Evolutionary conservation across 2,797 vertebrate species (phyloP).

Genomic region (Liasis olivaceus): DNA sequence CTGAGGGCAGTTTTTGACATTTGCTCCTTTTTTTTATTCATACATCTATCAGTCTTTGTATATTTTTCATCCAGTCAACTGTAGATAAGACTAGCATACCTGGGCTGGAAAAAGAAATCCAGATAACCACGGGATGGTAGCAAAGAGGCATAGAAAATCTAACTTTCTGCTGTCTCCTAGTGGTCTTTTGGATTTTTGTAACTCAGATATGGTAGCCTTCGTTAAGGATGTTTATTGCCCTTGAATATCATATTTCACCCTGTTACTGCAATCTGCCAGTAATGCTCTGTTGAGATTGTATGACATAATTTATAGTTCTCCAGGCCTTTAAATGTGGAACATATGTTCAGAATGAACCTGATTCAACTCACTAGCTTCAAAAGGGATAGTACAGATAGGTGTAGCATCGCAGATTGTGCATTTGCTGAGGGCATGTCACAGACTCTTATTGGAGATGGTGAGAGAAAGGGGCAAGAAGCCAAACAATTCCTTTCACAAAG

Average conservation of each 20-base stretch:
- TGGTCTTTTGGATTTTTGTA: neutral
- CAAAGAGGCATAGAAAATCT: neutral
- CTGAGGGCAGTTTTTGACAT: conserved; percentile 9
- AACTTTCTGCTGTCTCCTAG: neutral
- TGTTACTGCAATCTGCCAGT: conserved; percentile 11
- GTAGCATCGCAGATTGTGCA: neutral
- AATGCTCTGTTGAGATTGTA: conserved; percentile 9
- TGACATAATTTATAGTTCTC: conserved; percentile 14
- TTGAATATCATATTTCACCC: conserved; percentile 4
- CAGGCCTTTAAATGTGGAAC: conserved; percentile 1
- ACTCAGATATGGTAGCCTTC: neutral
- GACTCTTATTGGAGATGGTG: neutral
- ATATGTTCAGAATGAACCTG: conserved; percentile 22
- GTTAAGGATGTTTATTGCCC: conserved; percentile 8
- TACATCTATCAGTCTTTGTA: conserved; percentile 22
- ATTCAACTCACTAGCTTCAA: neutral
- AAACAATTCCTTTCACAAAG: neutral
- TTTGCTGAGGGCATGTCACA: neutral
- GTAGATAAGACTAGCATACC: neutral
- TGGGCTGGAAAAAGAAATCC: neutral
- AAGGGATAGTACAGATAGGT: neutral
- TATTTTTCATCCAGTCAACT: conserved; percentile 15
- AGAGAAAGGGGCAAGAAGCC: neutral
- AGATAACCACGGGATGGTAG: neutral
- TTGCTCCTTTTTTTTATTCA: neutral